Evolutionary conservation across 2,113 vertebrate genomes (phyloP).

Genomic region (Rattus rattus): DNA sequence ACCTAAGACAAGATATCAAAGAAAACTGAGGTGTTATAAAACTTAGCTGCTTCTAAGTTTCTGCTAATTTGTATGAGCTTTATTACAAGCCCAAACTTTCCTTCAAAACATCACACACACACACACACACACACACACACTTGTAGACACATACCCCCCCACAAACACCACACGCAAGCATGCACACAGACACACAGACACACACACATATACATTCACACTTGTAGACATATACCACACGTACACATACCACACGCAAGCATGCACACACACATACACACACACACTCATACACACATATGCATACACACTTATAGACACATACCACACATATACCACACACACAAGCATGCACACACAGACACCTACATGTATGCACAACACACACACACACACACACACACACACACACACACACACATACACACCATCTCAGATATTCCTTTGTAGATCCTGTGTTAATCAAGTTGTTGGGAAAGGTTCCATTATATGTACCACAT

Average conservation of each 20-base stretch:
- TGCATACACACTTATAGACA: too few species aligned
- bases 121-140: not conserved
- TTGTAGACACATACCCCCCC: too few species aligned
- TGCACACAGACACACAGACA: too few species aligned
- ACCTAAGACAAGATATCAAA: constrained; percentile 86
- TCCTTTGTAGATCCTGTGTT: not conserved
- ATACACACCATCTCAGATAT: not conserved
- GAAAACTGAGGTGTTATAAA: not conserved
- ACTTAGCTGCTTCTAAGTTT: not conserved
- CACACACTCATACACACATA: too few species aligned
- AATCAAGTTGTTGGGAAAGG: not conserved
- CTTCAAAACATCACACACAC: not conserved
- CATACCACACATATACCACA: not conserved
- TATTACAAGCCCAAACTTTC: not conserved
- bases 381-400: too few species aligned
- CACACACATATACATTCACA: too few species aligned
- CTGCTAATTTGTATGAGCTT: not conserved
- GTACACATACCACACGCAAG: too few species aligned
- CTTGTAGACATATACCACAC: too few species aligned
- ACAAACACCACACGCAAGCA: too few species aligned
- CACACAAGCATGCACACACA: not conserved
- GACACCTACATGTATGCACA: not conserved
- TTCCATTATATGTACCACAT: not conserved
- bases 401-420: not conserved
- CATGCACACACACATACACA: not conserved